These are phyloP conservation scores for Melospiza georgiana DNA, from an alignment of 2,113 vertebrate species.

Conservation along the genomic window DNA sequence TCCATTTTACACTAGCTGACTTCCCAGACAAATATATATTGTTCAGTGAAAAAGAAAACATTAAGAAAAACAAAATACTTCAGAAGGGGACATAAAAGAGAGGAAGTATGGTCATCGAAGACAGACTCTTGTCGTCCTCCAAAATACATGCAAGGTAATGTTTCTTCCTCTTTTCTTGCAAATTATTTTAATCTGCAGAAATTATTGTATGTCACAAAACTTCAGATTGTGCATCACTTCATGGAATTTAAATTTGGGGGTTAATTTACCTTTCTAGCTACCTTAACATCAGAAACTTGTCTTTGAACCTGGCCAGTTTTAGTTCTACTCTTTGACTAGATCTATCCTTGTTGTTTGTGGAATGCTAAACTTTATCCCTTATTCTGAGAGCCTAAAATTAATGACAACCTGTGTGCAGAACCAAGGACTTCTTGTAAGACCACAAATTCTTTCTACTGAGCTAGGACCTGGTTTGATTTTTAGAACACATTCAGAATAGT, in stretches of 20 bases:
- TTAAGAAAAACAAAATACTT: not conserved
- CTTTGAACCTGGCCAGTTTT: not conserved
- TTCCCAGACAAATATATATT: not conserved
- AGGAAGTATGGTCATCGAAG: not conserved
- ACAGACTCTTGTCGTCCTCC: not conserved
- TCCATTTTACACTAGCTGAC: not conserved
- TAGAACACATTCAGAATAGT: not conserved
- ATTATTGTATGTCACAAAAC: not conserved
- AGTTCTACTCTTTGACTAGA: not conserved
- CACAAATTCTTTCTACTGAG: not conserved
- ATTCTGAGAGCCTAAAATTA: not conserved
- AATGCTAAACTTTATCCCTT: not conserved
- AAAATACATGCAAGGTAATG: not conserved
- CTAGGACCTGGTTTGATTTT: conserved; percentile 44
- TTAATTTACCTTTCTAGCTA: not conserved
- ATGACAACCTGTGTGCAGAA: not conserved
- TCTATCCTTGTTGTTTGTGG: not conserved
- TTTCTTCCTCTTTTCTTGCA: not conserved
- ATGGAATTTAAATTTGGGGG: not conserved
- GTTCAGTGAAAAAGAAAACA: not conserved
- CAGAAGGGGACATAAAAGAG: accelerated
- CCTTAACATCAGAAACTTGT: not conserved
- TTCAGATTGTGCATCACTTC: not conserved
- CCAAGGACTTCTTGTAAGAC: not conserved
- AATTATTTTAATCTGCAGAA: not conserved